phyloP scores from a whole-genome alignment of 1,140 invertebrate species.

The Brachionus angularis region DNA sequence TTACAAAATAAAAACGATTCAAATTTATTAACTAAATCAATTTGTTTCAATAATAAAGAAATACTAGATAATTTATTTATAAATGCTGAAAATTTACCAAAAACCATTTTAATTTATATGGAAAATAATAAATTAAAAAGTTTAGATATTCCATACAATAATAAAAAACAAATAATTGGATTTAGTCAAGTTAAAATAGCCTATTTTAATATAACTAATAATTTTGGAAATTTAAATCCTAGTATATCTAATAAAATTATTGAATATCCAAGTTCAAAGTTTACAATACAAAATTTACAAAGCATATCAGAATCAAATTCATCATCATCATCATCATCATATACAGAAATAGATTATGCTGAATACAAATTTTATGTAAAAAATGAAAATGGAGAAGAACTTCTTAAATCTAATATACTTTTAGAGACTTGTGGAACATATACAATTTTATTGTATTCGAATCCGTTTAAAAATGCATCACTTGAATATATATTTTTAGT shows the following conservation, averaged over 20 bases:
- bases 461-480: background rate
- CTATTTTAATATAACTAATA: background rate
- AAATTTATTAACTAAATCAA: too few relatives aligned
- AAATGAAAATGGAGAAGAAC: background rate
- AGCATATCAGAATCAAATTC: too few relatives aligned
- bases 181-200: slow-evolving; percentile 13
- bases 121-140: background rate
- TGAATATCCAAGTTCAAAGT: background rate
- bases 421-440: slow-evolving; percentile 33
- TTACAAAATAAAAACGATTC: too few relatives aligned
- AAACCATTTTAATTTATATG: background rate
- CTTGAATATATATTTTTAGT: slow-evolving; percentile 12
- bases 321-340: too few relatives aligned
- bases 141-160: background rate
- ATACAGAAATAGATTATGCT: slow-evolving; percentile 10
- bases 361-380: background rate
- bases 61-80: too few relatives aligned
- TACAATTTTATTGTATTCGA: slow-evolving; percentile 24
- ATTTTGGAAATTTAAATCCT: background rate
- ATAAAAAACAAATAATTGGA: background rate
- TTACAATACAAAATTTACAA: background rate
- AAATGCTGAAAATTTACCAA: background rate
- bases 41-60: too few relatives aligned
- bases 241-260: slow-evolving; percentile 19
- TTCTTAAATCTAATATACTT: background rate